Conservation (phyloP, 2,797 vertebrate species). For the Bradypodion pumilum region DNA sequence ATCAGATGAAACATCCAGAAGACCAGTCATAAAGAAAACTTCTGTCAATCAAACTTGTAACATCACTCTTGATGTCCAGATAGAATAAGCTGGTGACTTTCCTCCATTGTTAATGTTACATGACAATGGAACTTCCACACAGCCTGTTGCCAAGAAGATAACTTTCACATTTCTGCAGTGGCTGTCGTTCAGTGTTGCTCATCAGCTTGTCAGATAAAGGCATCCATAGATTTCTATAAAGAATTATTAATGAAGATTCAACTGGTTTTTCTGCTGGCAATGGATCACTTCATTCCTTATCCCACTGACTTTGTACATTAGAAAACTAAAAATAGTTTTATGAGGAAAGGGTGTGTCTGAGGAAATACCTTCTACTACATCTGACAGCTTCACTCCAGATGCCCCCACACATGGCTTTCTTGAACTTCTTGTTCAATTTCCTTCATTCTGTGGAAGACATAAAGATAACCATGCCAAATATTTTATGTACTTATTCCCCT, state of each 20-base stretch:
- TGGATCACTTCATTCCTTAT: constrained; percentile 73
- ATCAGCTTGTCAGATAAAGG: constrained; percentile 75
- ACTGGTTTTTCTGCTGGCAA: constrained; percentile 72
- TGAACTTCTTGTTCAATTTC: constrained; percentile 31
- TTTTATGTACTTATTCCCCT: not conserved
- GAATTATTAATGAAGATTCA: constrained; percentile 78
- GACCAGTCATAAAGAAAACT: constrained; percentile 42
- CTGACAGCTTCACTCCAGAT: constrained; percentile 47
- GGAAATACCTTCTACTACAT: constrained; percentile 70
- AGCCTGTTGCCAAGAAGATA: constrained; percentile 64
- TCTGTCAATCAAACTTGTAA: constrained; percentile 49
- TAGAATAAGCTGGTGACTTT: constrained; percentile 55
- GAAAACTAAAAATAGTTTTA: constrained; percentile 76
- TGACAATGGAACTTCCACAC: constrained; percentile 71
- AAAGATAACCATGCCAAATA: constrained; percentile 45
- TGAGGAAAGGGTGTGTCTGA: constrained; percentile 60
- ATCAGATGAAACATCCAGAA: constrained; percentile 55
- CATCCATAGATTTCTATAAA: constrained; percentile 56
- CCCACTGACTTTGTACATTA: constrained; percentile 72
- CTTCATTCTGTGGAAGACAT: constrained; percentile 18
- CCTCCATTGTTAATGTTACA: constrained; percentile 65
- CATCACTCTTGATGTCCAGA: constrained; percentile 50
- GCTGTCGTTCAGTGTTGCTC: constrained; percentile 73
- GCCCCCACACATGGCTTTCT: constrained; percentile 36
- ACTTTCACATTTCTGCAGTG: constrained; percentile 71